Base-by-base conservation (phyloP, 2,113 vertebrate species). In the Isurus oxyrinchus region DNA sequence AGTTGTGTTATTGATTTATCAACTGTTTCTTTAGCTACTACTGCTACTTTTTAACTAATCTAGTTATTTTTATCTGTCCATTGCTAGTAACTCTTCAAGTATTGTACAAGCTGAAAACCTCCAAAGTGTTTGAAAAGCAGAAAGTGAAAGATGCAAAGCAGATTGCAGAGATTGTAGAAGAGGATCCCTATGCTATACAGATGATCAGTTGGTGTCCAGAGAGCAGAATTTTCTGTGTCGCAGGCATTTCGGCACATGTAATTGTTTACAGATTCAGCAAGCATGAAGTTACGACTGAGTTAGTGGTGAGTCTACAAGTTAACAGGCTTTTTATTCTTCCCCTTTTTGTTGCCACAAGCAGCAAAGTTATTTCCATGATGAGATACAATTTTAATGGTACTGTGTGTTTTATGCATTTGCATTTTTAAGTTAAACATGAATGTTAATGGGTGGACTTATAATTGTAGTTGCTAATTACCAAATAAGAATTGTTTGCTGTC, bases 171-270 rank as follows among this genome's bases (percentile, higher is more conserved):
- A 97, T 99, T 97, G 98, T 98, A 91, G 99, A 99, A 96, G 99
- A 99, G 96, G 99, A 99, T 97, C 99, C 99, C 5, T 99, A 98
- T 96, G 99, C 99, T 7, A 96, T 99, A 97, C 99, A 99, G 97
- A 99, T 99, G 99, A 98, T 99, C 97, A 98, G 97, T 97, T 99
- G 99, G 99, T 99, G 99, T 96, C 99, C 99, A 61, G 98, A 99
- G 96, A 99, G 99, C 97, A 98, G 99, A 93, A 97, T 99, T 97
- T 99, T 99, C 97, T 99, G 99, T 97, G 98, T 99, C 96, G 99
- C 99, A 35, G 99, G 99, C 97, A 99, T 99, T 97, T 99, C 99
- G 35, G 98, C 99, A 0, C 99, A 99, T 97, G 98, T 99, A 96
- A 98, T 99, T 96, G 97, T 99, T 97, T 99, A 99, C 97, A 98